Conservation (phyloP, 2,888 invertebrate species). For the Hypomecis punctinalis region DNA sequence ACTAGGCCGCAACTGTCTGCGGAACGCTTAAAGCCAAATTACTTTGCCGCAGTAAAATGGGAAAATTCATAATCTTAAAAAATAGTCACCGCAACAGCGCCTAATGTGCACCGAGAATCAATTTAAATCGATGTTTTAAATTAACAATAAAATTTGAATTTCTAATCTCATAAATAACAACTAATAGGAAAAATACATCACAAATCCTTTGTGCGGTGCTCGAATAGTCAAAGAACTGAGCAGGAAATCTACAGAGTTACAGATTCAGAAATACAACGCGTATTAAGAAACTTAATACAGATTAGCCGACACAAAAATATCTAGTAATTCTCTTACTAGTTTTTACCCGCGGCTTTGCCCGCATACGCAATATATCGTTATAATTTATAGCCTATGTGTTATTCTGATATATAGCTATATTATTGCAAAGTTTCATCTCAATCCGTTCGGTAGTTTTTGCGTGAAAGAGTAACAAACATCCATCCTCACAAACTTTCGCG, state of each 20-base stretch:
- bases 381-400: too few relatives aligned
- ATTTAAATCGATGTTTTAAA: neutral
- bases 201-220: constrained; percentile 56
- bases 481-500: too few relatives aligned
- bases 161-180: constrained; percentile 37
- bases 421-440: too few relatives aligned
- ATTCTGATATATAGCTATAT: too few relatives aligned
- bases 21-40: neutral
- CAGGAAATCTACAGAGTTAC: constrained; percentile 6
- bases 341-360: too few relatives aligned
- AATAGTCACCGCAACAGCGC: constrained; percentile 1
- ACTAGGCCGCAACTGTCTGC: neutral
- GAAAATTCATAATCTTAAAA: neutral
- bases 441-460: too few relatives aligned
- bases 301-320: neutral
- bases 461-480: too few relatives aligned
- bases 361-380: too few relatives aligned
- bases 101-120: constrained; percentile 25
- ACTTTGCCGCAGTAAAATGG: neutral
- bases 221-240: constrained; percentile 23
- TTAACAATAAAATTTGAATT: constrained; percentile 11
- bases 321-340: too few relatives aligned
- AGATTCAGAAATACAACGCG: neutral
- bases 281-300: neutral
- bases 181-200: constrained; percentile 50